Percentiles rank a stretch among this genome's conserved stretches.
These are phyloP conservation scores for Ptyas mucosa DNA, from an alignment of 2,113 vertebrate genomes.

Conservation along the genomic window DNA sequence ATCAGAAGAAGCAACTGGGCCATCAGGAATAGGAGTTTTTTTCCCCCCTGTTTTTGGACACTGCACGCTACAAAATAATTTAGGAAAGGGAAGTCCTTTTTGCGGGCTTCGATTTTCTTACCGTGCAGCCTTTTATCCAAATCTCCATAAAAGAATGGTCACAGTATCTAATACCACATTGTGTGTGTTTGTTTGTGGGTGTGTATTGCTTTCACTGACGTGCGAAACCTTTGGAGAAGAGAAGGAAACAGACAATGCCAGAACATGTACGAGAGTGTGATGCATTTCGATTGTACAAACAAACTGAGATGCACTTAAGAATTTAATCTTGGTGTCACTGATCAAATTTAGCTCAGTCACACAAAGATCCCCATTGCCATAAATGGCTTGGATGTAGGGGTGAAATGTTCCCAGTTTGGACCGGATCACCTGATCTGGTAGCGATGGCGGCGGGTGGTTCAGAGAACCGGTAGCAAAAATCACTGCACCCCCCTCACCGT, in stretches of 20 bases:
- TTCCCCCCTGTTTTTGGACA: too few species aligned
- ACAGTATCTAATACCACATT: neutral
- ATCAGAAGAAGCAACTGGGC: neutral
- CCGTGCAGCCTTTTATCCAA: neutral
- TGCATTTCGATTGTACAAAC: neutral
- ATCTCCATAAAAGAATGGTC: neutral
- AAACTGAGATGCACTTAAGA: neutral
- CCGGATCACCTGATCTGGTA: too few species aligned
- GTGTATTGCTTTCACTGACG: neutral
- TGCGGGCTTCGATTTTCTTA: neutral
- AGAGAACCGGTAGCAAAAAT: too few species aligned
- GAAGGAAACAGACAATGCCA: neutral
- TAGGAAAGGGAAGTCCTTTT: neutral
- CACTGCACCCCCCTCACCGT: too few species aligned
- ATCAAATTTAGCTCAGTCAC: neutral
- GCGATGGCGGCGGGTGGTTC: too few species aligned
- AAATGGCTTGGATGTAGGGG: neutral
- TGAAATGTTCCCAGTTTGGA: too few species aligned
- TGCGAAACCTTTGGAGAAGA: neutral
- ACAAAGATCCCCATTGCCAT: neutral
- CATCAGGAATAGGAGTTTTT: neutral
- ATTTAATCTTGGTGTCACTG: neutral
- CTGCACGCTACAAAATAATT: neutral
- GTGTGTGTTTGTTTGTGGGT: too few species aligned
- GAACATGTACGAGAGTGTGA: neutral